A percentile compares a stretch with the other conserved stretches of the same genome.
Evolutionary conservation across 2,113 vertebrate species (phyloP).

Genomic region (Paedocypris sp.): DNA sequence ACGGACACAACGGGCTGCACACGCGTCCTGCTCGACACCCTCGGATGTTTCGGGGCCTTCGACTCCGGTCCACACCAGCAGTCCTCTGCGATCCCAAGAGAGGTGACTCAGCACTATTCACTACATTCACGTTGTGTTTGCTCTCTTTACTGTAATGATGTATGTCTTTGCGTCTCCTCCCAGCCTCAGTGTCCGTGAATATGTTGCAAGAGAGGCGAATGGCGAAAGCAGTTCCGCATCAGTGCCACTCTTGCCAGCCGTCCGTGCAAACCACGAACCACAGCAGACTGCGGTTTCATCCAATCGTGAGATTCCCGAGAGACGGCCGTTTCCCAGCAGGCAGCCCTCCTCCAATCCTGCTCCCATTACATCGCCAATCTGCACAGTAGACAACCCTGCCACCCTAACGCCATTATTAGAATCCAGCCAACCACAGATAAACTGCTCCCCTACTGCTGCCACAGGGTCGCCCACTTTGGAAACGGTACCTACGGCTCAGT

Average conservation of each 20-base stretch:
- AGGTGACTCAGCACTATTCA: constrained; percentile 51
- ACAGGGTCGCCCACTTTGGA: constrained; percentile 29
- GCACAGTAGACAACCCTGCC: constrained; percentile 1
- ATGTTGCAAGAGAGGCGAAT: constrained; percentile 50
- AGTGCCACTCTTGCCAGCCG: constrained; percentile 35
- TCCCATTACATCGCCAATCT: not conserved
- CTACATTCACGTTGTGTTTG: not conserved
- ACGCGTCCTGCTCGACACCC: constrained; percentile 52
- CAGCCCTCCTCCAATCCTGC: constrained; percentile 30
- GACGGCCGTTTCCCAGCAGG: constrained; percentile 16
- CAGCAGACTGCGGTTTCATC: constrained; percentile 27
- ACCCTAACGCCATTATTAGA: constrained; percentile 1
- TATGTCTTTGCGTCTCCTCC: constrained; percentile 27
- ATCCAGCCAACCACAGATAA: constrained; percentile 3
- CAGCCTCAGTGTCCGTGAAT: constrained; percentile 47
- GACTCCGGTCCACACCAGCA: constrained; percentile 73
- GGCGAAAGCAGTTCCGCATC: constrained; percentile 42
- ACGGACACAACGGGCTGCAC: constrained; percentile 53
- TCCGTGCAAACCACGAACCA: constrained; percentile 12
- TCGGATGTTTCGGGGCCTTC: constrained; percentile 64
- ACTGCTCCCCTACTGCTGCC: constrained; percentile 3
- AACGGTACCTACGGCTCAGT: constrained; percentile 4
- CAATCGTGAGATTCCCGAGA: constrained; percentile 27
- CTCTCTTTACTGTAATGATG: not conserved
- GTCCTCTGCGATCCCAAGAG: constrained; percentile 66